Conservation (phyloP, 2,888 invertebrate genomes). For the Omphaloscelis lunosa region DNA sequence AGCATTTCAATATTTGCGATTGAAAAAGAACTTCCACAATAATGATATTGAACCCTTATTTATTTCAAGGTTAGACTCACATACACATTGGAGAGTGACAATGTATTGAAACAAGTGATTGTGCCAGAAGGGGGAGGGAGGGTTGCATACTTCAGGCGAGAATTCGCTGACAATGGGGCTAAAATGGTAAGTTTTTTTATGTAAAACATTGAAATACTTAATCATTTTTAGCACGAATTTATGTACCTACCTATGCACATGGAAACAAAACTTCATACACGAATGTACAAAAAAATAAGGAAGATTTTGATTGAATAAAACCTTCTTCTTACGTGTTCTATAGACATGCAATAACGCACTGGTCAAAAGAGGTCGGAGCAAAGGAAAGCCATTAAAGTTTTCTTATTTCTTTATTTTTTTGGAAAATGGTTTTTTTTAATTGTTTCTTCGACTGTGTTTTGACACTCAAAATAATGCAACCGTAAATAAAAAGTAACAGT, state of each 20-base stretch:
- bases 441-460: not conserved
- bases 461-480: not conserved
- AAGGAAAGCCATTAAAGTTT: conserved; percentile 17
- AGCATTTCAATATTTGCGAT: not conserved
- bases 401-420: not conserved
- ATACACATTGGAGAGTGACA: conserved; percentile 79
- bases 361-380: not conserved
- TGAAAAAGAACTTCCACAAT: too few species aligned
- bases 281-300: not conserved
- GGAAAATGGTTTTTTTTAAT: not conserved
- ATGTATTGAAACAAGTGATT: conserved; percentile 79
- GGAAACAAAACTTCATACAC: not conserved
- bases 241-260: not conserved
- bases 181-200: conserved; percentile 76
- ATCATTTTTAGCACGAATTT: not conserved
- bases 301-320: not conserved
- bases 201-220: not conserved
- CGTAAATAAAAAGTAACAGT: not conserved
- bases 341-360: not conserved
- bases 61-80: conserved; percentile 75
- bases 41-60: conserved; percentile 1
- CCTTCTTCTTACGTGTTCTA: not conserved
- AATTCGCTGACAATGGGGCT: conserved; percentile 77
- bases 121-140: conserved; percentile 75
- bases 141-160: conserved; percentile 76